phyloP scores from a whole-genome alignment of 2,797 vertebrate genomes.

The Tokudaia tokunoshimensis region DNA sequence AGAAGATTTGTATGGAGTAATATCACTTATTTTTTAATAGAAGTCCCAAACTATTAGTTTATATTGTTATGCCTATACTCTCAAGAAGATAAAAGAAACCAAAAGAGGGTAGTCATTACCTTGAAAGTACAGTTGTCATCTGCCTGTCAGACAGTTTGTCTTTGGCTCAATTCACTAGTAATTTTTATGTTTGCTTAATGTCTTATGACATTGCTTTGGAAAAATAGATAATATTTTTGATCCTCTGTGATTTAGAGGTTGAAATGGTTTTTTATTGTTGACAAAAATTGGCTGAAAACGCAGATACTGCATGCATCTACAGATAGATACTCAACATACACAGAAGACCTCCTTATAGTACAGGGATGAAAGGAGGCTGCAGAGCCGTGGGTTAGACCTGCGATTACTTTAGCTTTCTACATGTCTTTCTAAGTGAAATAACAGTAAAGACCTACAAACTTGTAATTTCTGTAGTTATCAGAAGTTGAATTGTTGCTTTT shows the following conservation, averaged over 20 bases:
- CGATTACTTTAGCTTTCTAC: conserved; percentile 28
- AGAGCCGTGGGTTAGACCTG: neutral
- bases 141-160: neutral
- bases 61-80: neutral
- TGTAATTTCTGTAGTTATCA: conserved; percentile 53
- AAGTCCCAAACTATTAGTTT: conserved; percentile 21
- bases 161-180: neutral
- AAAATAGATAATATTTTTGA: conserved; percentile 34
- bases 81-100: conserved; percentile 44
- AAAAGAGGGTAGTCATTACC: neutral
- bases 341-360: neutral
- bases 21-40: neutral
- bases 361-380: neutral
- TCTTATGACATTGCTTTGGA: neutral
- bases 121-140: neutral
- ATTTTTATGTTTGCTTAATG: conserved; percentile 52
- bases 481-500: conserved; percentile 44
- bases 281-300: conserved; percentile 47
- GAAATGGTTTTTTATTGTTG: conserved; percentile 24
- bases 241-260: conserved; percentile 37
- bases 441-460: conserved; percentile 37
- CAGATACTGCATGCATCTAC: neutral
- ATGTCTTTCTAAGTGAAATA: conserved; percentile 23
- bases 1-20: neutral
- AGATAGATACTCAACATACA: neutral